Percentiles rank a stretch among this genome's conserved stretches.
These are phyloP conservation scores for Poecilia latipinna DNA, from an alignment of 2,113 vertebrate genomes.

Conservation along the genomic window DNA sequence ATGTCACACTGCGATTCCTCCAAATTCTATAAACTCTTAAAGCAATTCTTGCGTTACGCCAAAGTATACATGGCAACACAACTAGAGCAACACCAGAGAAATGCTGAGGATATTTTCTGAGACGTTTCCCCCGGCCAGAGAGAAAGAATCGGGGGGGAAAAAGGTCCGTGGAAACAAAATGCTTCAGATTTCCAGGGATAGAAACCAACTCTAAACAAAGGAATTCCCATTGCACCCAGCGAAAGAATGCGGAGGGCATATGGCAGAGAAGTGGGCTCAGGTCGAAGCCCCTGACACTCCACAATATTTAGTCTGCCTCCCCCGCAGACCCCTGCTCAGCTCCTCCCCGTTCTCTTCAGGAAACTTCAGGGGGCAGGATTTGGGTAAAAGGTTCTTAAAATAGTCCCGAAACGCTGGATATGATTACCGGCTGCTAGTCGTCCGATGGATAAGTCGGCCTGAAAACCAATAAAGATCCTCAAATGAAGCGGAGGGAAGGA, in stretches of 20 bases:
- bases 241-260: slow-evolving; percentile 76
- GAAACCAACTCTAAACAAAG: slow-evolving; percentile 69
- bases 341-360: slow-evolving; percentile 37
- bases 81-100: slow-evolving; percentile 8
- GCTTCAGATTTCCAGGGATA: slow-evolving; percentile 64
- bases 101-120: slow-evolving; percentile 7
- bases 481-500: slow-evolving; percentile 25
- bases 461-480: slow-evolving; percentile 63
- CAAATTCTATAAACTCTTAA: background rate
- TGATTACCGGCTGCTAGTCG: slow-evolving; percentile 39
- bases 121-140: slow-evolving; percentile 5
- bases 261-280: slow-evolving; percentile 60
- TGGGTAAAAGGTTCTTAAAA: slow-evolving; percentile 73
- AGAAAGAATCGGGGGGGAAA: slow-evolving; percentile 40
- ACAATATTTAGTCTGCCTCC: slow-evolving; percentile 70
- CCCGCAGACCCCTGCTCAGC: slow-evolving; percentile 40
- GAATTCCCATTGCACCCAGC: slow-evolving; percentile 73
- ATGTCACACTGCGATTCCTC: background rate
- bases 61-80: background rate
- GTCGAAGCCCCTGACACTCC: slow-evolving; percentile 62
- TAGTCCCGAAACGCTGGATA: slow-evolving; percentile 51
- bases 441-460: slow-evolving; percentile 42
- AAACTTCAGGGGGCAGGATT: slow-evolving; percentile 39
- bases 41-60: background rate
- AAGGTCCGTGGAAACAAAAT: slow-evolving; percentile 57